Evolutionary conservation across 2,888 invertebrate species (phyloP), one percentile per base, ranked within the genome.

Genomic region (Diarsia rubi): DNA sequence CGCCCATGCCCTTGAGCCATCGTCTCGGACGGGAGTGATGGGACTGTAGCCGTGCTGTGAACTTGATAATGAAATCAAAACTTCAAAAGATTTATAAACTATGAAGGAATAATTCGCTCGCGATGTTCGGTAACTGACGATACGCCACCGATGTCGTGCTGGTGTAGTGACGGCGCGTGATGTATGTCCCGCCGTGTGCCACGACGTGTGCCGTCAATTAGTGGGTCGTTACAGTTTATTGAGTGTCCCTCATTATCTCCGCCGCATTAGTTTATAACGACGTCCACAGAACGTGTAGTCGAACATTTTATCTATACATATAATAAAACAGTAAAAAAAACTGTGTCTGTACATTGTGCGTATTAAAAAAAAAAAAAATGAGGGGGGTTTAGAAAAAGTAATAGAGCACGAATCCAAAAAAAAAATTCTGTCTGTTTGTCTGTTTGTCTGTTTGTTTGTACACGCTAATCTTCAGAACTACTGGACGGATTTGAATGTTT

Each of bases 181-280:
- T 37, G 24, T 63, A 47, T 19, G 3, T 31, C 42, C 11, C 31
- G 14, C 54, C 21, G 27, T n/a, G n/a, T n/a, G 4, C 24, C 63
- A 62, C 42, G 19, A 27, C 68, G 37, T 47, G 59, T 60, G 59
- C 65, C 69, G 73, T 68, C 79, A 79, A 62, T 79, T 69, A 73
- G 62, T 66, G 47, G 60, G 44, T 80, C 69, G 62, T 73, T 69
- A 67, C 66, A 54, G 60, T 67, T 73, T 74, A 79, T 67, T 73
- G 52, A 73, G 54, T 63, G 54, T 45, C 79, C 54, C 72, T 57
- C 62, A 71, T 79, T 79, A 79, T 52, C 52, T 45, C 31, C 62
- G 70, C 67, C 42, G 52, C 63, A 37, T 67, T 67, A 60, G 67
- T 49, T 44, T 62, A 62, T 67, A 79, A 71, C 47, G 16, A 63